Evolutionary conservation across 2,888 invertebrate genomes (phyloP).

Genomic region (Drosophila melanosoma): DNA sequence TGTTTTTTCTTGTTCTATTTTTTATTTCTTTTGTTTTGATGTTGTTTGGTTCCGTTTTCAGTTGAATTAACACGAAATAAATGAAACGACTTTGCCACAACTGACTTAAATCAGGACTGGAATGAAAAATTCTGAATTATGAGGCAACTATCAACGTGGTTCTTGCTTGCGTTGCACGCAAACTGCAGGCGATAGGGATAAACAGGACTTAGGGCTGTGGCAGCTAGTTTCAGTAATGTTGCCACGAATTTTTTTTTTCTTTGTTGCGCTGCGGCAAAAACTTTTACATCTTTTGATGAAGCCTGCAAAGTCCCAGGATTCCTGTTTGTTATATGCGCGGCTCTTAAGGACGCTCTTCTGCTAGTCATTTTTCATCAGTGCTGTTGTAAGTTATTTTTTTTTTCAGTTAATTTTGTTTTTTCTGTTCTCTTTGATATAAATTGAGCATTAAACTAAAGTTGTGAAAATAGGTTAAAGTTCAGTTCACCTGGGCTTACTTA

Average conservation of each 20-base stretch:
- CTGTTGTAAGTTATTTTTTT: constrained; percentile 26
- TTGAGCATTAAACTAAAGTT: constrained; percentile 51
- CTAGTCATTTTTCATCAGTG: constrained; percentile 66
- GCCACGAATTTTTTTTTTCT: constrained; percentile 12
- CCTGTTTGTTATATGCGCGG: constrained; percentile 44
- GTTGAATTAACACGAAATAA: constrained; percentile 69
- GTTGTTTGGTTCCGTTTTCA: constrained; percentile 17
- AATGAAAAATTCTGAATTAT: constrained; percentile 66
- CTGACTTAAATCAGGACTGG: constrained; percentile 1
- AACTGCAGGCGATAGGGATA: constrained; percentile 43
- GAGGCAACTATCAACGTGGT: constrained; percentile 64
- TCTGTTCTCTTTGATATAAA: constrained; percentile 46
- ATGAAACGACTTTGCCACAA: constrained; percentile 39
- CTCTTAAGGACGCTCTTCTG: constrained; percentile 39
- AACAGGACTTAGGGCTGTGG: constrained; percentile 21
- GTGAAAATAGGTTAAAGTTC: constrained; percentile 34
- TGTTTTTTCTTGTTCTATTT: background rate
- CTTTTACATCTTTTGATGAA: constrained; percentile 65
- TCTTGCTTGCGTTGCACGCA: constrained; percentile 60
- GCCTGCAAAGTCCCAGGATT: constrained; percentile 31
- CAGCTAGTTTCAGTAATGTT: constrained; percentile 26
- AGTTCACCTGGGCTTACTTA: constrained; percentile 47
- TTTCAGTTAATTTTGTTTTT: constrained; percentile 7
- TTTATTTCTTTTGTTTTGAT: constrained; percentile 10
- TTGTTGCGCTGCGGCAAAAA: constrained; percentile 23